A percentile compares a stretch with the other conserved stretches of the same genome.
These are phyloP conservation scores for Toxotes chatareus DNA, from an alignment of 2,113 vertebrate genomes.

Conservation along the genomic window DNA sequence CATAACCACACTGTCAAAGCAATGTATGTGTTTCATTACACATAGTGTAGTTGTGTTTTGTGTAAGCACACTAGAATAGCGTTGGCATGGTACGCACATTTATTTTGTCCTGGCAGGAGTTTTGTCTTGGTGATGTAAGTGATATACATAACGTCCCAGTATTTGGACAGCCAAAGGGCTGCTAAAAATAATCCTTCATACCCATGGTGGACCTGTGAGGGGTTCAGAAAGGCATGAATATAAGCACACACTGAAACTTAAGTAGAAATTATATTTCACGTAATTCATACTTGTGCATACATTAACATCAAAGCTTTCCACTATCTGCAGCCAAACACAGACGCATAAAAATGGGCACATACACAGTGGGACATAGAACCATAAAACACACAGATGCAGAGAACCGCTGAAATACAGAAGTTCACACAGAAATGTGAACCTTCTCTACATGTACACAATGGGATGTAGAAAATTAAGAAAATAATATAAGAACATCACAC, in stretches of 20 bases:
- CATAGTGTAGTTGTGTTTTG: constrained; percentile 26
- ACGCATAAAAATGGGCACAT: constrained; percentile 47
- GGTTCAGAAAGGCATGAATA: constrained; percentile 23
- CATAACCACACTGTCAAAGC: constrained; percentile 57
- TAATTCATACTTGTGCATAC: constrained; percentile 16
- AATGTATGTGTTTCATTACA: constrained; percentile 63
- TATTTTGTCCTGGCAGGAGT: constrained; percentile 45
- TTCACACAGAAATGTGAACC: constrained; percentile 31
- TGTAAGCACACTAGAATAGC: constrained; percentile 21
- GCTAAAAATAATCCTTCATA: constrained; percentile 45
- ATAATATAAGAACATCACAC: constrained; percentile 51
- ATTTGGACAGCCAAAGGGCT: constrained; percentile 40
- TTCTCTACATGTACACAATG: constrained; percentile 34
- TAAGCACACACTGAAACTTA: constrained; percentile 3
- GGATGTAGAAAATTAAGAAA: constrained; percentile 51
- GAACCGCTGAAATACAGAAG: constrained; percentile 24
- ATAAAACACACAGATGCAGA: constrained; percentile 39
- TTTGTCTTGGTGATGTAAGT: constrained; percentile 47
- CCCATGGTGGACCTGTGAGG: constrained; percentile 7
- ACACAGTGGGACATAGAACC: constrained; percentile 22
- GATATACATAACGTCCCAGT: constrained; percentile 35
- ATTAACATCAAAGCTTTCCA: constrained; percentile 56
- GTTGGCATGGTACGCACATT: constrained; percentile 34
- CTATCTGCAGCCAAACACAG: constrained; percentile 29
- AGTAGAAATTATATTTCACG: constrained; percentile 37